Base-by-base conservation (phyloP, 1,140 invertebrate species). In the Coptotermes formosanus region DNA sequence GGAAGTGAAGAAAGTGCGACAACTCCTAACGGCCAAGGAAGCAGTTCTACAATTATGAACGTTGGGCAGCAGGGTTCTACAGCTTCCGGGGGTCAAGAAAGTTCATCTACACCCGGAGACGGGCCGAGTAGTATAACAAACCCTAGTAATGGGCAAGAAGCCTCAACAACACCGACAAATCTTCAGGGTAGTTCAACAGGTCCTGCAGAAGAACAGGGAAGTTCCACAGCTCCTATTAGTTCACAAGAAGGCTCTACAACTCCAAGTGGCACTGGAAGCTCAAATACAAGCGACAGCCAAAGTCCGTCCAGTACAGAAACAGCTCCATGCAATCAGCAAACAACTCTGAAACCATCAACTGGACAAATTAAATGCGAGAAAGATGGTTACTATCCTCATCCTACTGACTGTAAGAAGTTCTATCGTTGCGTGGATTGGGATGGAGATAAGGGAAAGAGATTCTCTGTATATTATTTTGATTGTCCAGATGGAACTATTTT, bases 381-480 rank as follows among this genome's bases (percentile, higher is more conserved):
- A 85, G 92, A 93, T 88, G 95, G 95, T 48, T 96, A 93, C 88
- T 95, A 93, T 89, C 93, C 93, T 12, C 90, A 95, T 90, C 92
- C 92, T 45, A 90, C 91, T n/a, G 90, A 94, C 75, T 96, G 95
- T 89, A 92, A 92, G 83, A 94, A 95, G 88, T 95, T 95, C 88
- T 95, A 95, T 88, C 92, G 95, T 85, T 96, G 95, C 89, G 95
- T 96, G n/a, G 91, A 92, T 87, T 92, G 90, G 89, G 89, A 90
- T 85, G 90, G 90, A 2, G 91, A 93, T 86, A 92, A 94, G 88
- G 94, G 93, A 45, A 93, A 94, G 86, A 92, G 93, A 45, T 94
- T 93, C 88, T 93, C 92, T 64, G 90, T 93, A 11, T 93, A 91
- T 87, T 88, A 92, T 75, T 93, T 93, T 86, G 90, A 92, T 55